Conservation (phyloP, 2,797 vertebrate genomes). For the Meda fulgida region DNA sequence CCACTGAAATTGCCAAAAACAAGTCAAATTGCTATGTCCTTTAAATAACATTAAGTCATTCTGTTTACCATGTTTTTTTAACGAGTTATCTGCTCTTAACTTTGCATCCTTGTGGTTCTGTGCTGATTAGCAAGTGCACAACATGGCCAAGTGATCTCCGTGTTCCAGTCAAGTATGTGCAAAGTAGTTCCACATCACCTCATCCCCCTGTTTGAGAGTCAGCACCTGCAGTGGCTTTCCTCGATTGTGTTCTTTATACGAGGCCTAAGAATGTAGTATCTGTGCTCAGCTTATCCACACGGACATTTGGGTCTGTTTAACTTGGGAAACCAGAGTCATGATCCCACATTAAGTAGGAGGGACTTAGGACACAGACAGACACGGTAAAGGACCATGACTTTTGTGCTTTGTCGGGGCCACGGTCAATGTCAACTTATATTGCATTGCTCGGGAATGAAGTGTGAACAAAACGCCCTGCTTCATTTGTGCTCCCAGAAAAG, state of each 20-base stretch:
- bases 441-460: constrained; percentile 72
- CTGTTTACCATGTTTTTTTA: neutral
- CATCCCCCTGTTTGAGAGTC: constrained; percentile 37
- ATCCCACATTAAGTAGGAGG: constrained; percentile 44
- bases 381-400: constrained; percentile 17
- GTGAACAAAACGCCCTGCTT: constrained; percentile 69
- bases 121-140: neutral
- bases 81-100: constrained; percentile 5
- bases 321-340: constrained; percentile 37
- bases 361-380: constrained; percentile 27
- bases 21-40: too few species aligned
- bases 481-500: constrained; percentile 48
- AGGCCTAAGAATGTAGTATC: constrained; percentile 50
- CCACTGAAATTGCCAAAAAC: too few species aligned
- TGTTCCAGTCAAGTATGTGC: constrained; percentile 23
- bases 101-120: constrained; percentile 38
- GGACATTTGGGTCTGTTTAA: constrained; percentile 45
- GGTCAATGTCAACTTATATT: constrained; percentile 70
- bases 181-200: constrained; percentile 1
- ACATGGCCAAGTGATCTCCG: neutral
- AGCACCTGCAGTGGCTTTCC: constrained; percentile 44
- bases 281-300: constrained; percentile 51
- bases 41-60: too few species aligned
- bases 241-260: constrained; percentile 43
- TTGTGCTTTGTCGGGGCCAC: constrained; percentile 53